A percentile compares a stretch with the other conserved stretches of the same genome.
phyloP scores from a whole-genome alignment of 2,888 invertebrate genomes.

The Neocrepidodera transversa region DNA sequence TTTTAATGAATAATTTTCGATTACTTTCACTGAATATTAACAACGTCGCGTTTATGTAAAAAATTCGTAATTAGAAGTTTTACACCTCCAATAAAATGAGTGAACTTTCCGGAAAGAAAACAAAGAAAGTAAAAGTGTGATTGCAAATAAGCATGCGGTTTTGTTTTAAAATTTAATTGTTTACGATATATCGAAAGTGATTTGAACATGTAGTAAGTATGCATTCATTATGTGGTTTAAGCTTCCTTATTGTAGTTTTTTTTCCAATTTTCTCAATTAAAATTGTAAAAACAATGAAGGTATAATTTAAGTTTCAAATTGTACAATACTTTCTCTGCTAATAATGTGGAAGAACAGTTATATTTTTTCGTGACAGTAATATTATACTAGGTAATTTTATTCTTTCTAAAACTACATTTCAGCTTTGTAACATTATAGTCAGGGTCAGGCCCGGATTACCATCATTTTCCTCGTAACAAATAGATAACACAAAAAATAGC shows the following conservation, averaged over 20 bases:
- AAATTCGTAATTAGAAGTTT: neutral
- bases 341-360: too few relatives aligned
- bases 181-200: neutral
- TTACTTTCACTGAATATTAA: neutral
- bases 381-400: too few relatives aligned
- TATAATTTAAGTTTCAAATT: too few relatives aligned
- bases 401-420: too few relatives aligned
- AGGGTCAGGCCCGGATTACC: too few relatives aligned
- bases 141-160: neutral
- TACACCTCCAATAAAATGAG: neutral
- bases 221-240: neutral
- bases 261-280: too few relatives aligned
- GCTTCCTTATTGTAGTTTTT: neutral
- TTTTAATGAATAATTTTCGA: neutral
- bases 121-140: constrained; percentile 17
- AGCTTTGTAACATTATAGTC: too few relatives aligned
- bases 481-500: too few relatives aligned
- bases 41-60: constrained; percentile 2
- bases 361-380: too few relatives aligned
- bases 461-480: too few relatives aligned
- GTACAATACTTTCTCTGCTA: too few relatives aligned
- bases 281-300: too few relatives aligned
- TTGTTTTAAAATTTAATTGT: constrained; percentile 2
- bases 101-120: constrained; percentile 10
- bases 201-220: neutral